Percentiles rank a stretch among this genome's conserved stretches.
These are phyloP conservation scores for Ptilonorhynchus violaceus DNA, from an alignment of 2,113 vertebrate genomes.

Conservation along the genomic window DNA sequence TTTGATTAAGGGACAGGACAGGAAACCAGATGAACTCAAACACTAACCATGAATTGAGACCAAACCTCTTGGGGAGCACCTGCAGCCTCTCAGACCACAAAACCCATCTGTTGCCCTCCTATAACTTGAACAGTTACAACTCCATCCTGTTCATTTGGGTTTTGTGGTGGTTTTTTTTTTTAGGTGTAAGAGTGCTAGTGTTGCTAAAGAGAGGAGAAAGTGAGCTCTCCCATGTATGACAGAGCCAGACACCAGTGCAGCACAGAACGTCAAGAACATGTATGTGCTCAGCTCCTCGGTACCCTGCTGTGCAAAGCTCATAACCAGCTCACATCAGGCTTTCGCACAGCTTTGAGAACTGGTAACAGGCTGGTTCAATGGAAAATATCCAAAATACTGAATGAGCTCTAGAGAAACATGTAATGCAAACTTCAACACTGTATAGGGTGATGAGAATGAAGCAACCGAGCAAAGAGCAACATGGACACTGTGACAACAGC, in stretches of 20 bases:
- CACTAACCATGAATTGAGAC: not conserved
- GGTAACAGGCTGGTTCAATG: not conserved
- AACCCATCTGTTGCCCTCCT: not conserved
- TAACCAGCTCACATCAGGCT: not conserved
- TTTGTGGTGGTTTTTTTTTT: not conserved
- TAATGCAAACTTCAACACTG: not conserved
- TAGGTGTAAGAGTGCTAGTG: not conserved
- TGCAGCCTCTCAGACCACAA: not conserved
- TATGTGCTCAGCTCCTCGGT: not conserved
- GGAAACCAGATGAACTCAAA: not conserved
- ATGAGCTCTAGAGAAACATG: not conserved
- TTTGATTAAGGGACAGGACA: not conserved
- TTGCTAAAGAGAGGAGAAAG: not conserved
- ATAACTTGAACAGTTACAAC: not conserved
- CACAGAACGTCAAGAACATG: not conserved
- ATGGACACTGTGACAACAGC: not conserved
- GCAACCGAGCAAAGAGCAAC: not conserved
- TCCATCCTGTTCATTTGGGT: not conserved
- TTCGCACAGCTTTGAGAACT: not conserved
- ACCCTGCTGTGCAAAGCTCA: not conserved
- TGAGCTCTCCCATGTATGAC: not conserved
- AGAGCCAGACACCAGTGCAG: not conserved
- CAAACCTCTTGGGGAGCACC: not conserved
- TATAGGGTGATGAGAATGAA: not conserved
- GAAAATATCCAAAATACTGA: not conserved